These are phyloP conservation scores for Epizoanthus scotinus DNA, from an alignment of 92 coral and sea anemone species.

Conservation along the genomic window DNA sequence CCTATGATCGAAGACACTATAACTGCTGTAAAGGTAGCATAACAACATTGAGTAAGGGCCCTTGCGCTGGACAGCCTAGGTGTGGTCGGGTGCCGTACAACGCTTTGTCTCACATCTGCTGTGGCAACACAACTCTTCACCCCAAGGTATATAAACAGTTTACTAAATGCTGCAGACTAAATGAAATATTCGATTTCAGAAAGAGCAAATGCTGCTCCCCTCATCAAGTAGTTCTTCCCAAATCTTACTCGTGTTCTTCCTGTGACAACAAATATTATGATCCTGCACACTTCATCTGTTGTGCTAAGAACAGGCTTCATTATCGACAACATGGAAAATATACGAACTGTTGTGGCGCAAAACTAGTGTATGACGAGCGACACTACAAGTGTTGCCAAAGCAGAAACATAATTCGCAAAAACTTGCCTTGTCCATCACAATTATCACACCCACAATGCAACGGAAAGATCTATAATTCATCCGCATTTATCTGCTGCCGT, in stretches of 20 bases:
- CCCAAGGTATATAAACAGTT: not conserved
- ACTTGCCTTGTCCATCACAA: not conserved
- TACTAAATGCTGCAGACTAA: constrained; percentile 12
- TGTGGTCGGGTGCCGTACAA: not conserved
- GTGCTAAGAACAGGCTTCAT: not conserved
- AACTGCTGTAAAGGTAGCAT: not conserved
- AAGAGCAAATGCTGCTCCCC: constrained; percentile 15
- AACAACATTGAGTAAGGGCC: not conserved
- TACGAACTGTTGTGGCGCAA: constrained; percentile 24
- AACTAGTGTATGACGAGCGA: not conserved
- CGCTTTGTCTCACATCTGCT: constrained; percentile 10
- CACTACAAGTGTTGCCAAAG: constrained; percentile 16
- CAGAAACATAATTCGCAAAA: not conserved
- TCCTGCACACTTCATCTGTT: constrained; percentile 15
- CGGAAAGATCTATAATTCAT: not conserved
- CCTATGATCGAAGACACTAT: constrained; percentile 19
- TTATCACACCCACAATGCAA: not conserved
- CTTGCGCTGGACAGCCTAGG: constrained; percentile 9
- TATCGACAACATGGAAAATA: constrained; percentile 14
- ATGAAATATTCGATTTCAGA: constrained; percentile 12
- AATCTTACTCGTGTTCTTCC: constrained; percentile 19
- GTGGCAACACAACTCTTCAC: not conserved
- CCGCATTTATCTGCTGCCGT: not conserved
- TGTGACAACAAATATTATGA: constrained; percentile 18
- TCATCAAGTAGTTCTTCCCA: not conserved